Evolutionary conservation across 2,888 invertebrate genomes (phyloP).

Genomic region (Agrotis clavis): DNA sequence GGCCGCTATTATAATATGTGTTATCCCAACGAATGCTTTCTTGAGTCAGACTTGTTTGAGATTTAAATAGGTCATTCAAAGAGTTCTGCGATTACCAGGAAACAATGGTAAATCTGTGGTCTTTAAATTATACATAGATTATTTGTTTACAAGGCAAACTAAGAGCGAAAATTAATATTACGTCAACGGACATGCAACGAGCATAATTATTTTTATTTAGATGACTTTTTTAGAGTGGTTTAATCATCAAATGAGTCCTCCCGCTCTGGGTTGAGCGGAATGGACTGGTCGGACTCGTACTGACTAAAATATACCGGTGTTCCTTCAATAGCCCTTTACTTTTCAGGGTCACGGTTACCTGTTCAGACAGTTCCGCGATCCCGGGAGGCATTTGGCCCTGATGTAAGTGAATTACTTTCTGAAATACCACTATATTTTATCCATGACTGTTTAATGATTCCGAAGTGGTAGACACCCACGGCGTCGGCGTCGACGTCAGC

Average conservation of each 20-base stretch:
- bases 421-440: background rate
- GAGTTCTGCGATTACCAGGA: background rate
- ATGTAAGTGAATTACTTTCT: background rate
- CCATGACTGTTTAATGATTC: background rate
- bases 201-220: slow-evolving; percentile 6
- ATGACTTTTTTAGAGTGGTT: too few species aligned
- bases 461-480: too few species aligned
- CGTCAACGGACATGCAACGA: background rate
- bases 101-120: background rate
- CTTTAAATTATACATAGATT: background rate
- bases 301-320: too few species aligned
- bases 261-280: too few species aligned
- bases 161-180: background rate
- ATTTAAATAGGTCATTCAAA: slow-evolving; percentile 10
- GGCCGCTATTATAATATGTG: background rate
- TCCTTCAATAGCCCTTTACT: too few species aligned
- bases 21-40: background rate
- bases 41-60: background rate
- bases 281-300: too few species aligned
- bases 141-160: too few species aligned
- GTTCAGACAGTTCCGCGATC: too few species aligned
- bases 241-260: too few species aligned
- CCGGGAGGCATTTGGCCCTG: background rate
- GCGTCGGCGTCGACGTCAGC: too few species aligned
- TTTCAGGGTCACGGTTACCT: too few species aligned